A percentile compares a stretch with the other conserved stretches of the same genome.
These are phyloP conservation scores for Crotalus helleri DNA, from an alignment of 2,113 vertebrate species.

Conservation along the genomic window DNA sequence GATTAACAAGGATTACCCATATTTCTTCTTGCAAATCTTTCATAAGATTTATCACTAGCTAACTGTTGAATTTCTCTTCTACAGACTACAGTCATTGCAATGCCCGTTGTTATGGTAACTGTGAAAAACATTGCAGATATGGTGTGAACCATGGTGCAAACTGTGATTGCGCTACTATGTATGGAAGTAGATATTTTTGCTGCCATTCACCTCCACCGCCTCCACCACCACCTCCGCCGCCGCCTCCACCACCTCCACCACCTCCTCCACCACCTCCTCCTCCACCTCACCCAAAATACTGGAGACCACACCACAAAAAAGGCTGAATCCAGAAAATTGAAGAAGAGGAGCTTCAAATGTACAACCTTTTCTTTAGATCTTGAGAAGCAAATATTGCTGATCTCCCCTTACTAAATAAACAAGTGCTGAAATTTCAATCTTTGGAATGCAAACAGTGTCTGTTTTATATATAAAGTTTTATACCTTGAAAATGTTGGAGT, in stretches of 20 bases:
- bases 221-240: accelerated
- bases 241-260: accelerated
- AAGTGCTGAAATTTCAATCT: not conserved
- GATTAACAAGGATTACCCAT: not conserved
- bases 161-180: not conserved
- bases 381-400: not conserved
- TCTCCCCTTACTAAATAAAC: not conserved
- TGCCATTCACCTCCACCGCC: not conserved
- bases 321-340: not conserved
- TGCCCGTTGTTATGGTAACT: accelerated
- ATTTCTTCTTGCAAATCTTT: not conserved
- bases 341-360: not conserved
- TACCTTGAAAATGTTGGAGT: not conserved
- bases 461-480: not conserved
- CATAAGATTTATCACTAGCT: not conserved
- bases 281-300: not conserved
- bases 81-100: not conserved
- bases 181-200: not conserved
- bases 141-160: not conserved
- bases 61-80: not conserved
- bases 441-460: not conserved
- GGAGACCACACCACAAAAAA: not conserved
- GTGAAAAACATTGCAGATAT: not conserved
- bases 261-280: not conserved
- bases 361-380: not conserved